A percentile compares a stretch with the other conserved stretches of the same genome.
Conservation (phyloP, 2,113 vertebrate genomes). For the Gavia stellata region DNA sequence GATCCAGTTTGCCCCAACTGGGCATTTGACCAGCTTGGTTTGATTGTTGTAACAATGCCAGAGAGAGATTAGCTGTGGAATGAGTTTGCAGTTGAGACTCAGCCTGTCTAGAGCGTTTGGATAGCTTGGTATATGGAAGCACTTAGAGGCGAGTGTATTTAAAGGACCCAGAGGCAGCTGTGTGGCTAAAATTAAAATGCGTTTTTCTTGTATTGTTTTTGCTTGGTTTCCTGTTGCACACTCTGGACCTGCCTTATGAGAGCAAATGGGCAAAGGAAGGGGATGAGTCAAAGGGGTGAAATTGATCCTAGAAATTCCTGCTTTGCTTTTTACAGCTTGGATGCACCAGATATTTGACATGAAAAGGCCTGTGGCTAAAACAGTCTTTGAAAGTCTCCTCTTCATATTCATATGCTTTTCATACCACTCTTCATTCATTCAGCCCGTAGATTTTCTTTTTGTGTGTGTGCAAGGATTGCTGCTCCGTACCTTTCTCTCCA, state of each 20-base stretch:
- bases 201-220: constrained; percentile 61
- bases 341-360: constrained; percentile 7
- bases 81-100: constrained; percentile 39
- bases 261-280: constrained; percentile 37
- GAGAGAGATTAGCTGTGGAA: constrained; percentile 53
- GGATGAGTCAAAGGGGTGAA: constrained; percentile 40
- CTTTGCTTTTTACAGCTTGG: constrained; percentile 32
- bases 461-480: neutral
- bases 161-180: constrained; percentile 58
- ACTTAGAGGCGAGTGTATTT: constrained; percentile 59
- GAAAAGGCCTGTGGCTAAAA: constrained; percentile 25
- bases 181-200: constrained; percentile 66
- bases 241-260: neutral
- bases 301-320: constrained; percentile 30
- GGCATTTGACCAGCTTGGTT: constrained; percentile 39
- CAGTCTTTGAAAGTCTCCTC: neutral
- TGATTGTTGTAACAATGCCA: constrained; percentile 36
- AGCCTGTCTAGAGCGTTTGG: constrained; percentile 24
- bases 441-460: neutral
- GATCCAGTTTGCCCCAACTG: neutral
- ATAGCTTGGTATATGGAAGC: constrained; percentile 51
- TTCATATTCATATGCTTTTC: constrained; percentile 2
- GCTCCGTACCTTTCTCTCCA: neutral
- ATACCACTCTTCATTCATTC: constrained; percentile 6
- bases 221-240: constrained; percentile 53